Conservation (phyloP, 2,113 vertebrate genomes). For the Mandrillus leucophaeus region DNA sequence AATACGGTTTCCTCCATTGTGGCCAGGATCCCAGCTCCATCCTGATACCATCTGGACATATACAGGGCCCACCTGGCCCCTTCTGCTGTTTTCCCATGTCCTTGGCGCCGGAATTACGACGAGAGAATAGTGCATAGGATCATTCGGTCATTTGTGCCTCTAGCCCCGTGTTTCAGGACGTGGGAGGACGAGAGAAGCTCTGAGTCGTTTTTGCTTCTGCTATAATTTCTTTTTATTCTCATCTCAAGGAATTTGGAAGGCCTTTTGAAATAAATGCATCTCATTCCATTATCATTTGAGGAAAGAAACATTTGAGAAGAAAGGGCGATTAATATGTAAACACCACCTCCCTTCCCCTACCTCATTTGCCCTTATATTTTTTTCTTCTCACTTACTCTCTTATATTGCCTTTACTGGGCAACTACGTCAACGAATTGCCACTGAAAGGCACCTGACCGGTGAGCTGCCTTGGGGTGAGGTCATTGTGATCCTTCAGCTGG, state of each 20-base stretch:
- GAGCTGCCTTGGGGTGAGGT: neutral
- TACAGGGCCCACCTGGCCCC: neutral
- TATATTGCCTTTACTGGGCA: neutral
- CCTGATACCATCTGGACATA: conserved; percentile 10
- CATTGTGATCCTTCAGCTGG: neutral
- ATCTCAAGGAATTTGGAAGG: neutral
- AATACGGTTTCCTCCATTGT: neutral
- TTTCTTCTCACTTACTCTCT: neutral
- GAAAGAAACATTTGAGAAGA: neutral
- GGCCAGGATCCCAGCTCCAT: neutral
- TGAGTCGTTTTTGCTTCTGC: neutral
- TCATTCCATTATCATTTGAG: neutral
- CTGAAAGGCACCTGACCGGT: neutral
- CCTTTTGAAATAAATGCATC: neutral
- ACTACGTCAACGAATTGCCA: neutral
- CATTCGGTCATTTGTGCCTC: neutral
- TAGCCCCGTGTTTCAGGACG: neutral
- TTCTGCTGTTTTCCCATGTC: neutral
- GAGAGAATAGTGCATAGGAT: neutral
- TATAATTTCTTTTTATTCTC: neutral
- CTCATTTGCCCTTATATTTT: neutral
- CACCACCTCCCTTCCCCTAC: neutral
- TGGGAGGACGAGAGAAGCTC: neutral
- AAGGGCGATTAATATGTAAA: neutral
- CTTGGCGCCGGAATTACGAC: neutral